These are phyloP conservation scores for Asobara japonica DNA, from an alignment of 1,140 invertebrate genomes.

Conservation along the genomic window DNA sequence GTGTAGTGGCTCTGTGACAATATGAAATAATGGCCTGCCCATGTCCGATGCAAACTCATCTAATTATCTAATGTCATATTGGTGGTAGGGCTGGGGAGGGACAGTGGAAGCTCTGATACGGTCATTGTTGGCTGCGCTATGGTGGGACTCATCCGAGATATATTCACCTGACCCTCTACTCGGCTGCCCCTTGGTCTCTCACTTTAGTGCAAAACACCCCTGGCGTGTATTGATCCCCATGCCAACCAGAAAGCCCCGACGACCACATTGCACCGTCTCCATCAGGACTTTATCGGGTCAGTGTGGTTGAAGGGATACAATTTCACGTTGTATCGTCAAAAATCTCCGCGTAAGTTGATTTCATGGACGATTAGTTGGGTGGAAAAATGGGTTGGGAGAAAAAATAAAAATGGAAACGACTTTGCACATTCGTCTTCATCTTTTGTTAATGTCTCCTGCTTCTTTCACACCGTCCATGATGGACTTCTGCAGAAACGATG, in stretches of 20 bases:
- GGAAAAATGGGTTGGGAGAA: background rate
- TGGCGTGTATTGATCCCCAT: background rate
- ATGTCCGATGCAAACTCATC: background rate
- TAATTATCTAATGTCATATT: conserved; percentile 12
- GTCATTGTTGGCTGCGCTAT: background rate
- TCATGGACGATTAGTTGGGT: background rate
- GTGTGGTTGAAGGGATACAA: background rate
- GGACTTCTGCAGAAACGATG: background rate
- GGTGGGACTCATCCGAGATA: background rate
- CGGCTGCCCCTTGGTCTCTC: background rate
- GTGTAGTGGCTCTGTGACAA: background rate
- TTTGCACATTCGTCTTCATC: too few relatives aligned
- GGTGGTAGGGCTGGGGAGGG: background rate
- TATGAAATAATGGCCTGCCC: background rate
- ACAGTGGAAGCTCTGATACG: background rate
- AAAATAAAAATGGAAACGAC: too few relatives aligned
- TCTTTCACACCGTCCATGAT: background rate
- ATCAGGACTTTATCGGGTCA: background rate
- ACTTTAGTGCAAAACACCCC: background rate
- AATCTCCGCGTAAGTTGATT: too few relatives aligned
- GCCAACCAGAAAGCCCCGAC: background rate
- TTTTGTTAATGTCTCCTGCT: background rate
- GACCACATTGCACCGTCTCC: background rate
- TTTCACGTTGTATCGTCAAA: background rate
- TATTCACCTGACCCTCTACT: background rate